phyloP scores from a whole-genome alignment of 2,888 invertebrate species.

The Lasius fuliginosus region DNA sequence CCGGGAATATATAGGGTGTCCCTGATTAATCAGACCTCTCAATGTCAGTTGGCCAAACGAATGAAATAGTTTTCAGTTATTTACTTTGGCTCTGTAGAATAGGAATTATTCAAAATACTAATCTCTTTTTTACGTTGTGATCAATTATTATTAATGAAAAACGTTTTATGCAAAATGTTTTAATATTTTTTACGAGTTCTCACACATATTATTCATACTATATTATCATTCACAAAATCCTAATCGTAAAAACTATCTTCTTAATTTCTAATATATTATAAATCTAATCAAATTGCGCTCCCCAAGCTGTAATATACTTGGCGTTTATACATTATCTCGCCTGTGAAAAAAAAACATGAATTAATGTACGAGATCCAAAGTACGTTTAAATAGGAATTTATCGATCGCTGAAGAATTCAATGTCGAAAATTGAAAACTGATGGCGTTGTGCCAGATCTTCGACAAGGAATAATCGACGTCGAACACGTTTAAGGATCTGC shows the following conservation, averaged over 20 bases:
- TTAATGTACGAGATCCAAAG: neutral
- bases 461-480: slow-evolving; percentile 44
- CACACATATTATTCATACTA: neutral
- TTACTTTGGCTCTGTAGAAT: neutral
- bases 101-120: neutral
- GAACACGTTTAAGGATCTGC: slow-evolving; percentile 32
- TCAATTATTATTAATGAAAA: neutral
- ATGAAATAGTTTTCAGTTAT: neutral
- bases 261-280: neutral
- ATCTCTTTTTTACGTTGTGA: neutral
- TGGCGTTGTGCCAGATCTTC: slow-evolving; percentile 17
- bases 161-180: neutral
- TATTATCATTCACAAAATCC: neutral
- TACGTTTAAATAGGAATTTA: slow-evolving; percentile 17
- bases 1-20: slow-evolving; percentile 58
- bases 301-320: too few species aligned
- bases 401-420: slow-evolving; percentile 16
- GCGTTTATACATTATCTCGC: neutral
- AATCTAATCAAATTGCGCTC: neutral
- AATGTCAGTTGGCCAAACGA: neutral
- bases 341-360: neutral
- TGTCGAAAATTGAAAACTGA: slow-evolving; percentile 52
- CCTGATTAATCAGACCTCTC: slow-evolving; percentile 2
- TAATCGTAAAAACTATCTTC: neutral
- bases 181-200: neutral